Evolutionary conservation across 2,113 vertebrate genomes (phyloP).

Genomic region (Illadopsis cleaveri): DNA sequence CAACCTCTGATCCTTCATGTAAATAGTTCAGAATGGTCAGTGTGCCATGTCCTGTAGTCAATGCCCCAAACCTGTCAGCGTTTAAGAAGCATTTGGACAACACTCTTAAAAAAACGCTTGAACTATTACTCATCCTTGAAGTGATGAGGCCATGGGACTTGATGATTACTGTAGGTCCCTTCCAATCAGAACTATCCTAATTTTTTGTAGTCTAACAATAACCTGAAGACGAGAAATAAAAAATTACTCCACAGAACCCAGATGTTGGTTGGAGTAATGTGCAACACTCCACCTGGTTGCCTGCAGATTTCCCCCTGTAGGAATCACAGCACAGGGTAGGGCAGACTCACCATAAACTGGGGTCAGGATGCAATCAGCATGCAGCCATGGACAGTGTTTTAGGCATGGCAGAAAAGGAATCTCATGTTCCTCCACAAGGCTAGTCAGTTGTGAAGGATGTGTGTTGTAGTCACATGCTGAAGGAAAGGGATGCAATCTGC

Average conservation of each 20-base stretch:
- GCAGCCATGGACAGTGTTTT: not conserved
- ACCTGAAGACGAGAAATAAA: not conserved
- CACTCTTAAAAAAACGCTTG: not conserved
- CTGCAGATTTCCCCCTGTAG: not conserved
- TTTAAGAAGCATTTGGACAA: not conserved
- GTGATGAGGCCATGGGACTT: not conserved
- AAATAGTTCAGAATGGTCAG: not conserved
- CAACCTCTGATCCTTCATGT: not conserved
- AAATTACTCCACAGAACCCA: not conserved
- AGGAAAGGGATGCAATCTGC: not conserved
- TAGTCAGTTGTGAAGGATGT: not conserved
- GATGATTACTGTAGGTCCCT: accelerated
- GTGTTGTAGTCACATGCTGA: not conserved
- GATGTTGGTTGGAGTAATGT: not conserved
- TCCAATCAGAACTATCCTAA: not conserved
- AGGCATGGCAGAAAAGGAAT: not conserved
- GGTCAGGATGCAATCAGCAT: not conserved
- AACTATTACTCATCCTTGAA: not conserved
- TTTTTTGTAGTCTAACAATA: not conserved
- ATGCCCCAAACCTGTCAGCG: not conserved
- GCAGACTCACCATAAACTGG: not conserved
- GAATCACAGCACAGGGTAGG: not conserved
- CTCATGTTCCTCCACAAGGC: not conserved
- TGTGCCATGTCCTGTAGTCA: not conserved
- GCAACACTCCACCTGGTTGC: not conserved